These are phyloP conservation scores for Chironex yamaguchii DNA, from an alignment of 30 jellyfish, hydroid and myxozoan species.

Conservation along the genomic window DNA sequence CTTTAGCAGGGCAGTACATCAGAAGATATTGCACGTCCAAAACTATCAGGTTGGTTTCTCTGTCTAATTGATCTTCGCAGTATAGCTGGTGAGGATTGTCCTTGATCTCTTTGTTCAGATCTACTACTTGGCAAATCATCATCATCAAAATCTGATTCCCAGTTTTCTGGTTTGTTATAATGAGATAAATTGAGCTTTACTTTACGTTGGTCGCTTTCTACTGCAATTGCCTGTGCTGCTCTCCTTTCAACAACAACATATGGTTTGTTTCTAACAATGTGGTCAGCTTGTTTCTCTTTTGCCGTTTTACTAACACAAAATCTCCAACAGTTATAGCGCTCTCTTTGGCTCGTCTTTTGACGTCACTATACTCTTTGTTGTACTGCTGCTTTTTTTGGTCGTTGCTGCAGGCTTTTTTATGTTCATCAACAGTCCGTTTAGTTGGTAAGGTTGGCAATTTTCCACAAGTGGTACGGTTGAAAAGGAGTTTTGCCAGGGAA, in stretches of 20 bases:
- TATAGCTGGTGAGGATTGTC: constrained; percentile 14
- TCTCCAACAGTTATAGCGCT: constrained; percentile 29
- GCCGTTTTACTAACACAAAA: constrained; percentile 27
- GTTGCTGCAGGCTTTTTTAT: constrained; percentile 8
- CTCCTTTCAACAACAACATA: constrained; percentile 17
- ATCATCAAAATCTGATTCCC: constrained; percentile 12
- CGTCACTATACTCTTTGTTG: constrained; percentile 45
- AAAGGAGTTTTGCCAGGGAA: too few relatives aligned
- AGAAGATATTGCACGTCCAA: too few relatives aligned
- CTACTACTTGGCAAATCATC: constrained; percentile 6
- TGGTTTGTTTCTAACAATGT: constrained; percentile 16
- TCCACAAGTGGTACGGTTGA: too few relatives aligned
- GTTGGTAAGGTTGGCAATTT: too few relatives aligned
- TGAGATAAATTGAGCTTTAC: constrained; percentile 4
- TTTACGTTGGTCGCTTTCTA: background rate
- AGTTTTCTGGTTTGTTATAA: constrained; percentile 15
- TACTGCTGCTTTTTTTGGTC: constrained; percentile 20
- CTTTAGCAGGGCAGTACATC: too few relatives aligned
- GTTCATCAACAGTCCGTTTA: too few relatives aligned
- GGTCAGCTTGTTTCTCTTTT: constrained; percentile 42
- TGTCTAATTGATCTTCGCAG: constrained; percentile 48
- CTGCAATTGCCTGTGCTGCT: constrained; percentile 11
- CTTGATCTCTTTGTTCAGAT: constrained; percentile 39
- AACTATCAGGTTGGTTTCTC: too few relatives aligned
- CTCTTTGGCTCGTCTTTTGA: constrained; percentile 32